Conservation (phyloP, 2,888 invertebrate genomes). For the Chaetogeoica ovagalla region DNA sequence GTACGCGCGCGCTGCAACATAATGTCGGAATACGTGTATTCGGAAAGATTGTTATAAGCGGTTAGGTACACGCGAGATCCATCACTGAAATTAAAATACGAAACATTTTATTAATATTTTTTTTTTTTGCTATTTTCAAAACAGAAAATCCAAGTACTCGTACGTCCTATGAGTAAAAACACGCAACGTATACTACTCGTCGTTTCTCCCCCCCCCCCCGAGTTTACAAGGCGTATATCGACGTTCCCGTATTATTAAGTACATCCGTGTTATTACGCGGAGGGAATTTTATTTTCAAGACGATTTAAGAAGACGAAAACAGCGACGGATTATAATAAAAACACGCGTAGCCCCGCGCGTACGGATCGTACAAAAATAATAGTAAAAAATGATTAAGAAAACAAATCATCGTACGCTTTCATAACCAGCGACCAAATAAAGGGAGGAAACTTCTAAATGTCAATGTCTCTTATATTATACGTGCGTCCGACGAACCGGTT, state of each 20-base stretch:
- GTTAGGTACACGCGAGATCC: not conserved
- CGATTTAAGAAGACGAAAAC: no score
- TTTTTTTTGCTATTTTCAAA: no score
- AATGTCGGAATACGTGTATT: not conserved
- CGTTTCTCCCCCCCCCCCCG: no score
- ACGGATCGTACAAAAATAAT: no score
- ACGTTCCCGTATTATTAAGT: no score
- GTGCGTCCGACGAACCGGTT: constrained; percentile 15
- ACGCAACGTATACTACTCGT: no score
- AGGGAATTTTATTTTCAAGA: no score
- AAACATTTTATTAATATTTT: no score
- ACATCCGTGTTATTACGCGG: no score
- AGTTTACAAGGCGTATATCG: no score
- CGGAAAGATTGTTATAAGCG: not conserved
- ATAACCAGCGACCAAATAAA: constrained; percentile 20
- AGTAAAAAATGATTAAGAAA: not conserved
- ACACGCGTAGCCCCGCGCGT: not conserved
- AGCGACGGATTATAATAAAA: not conserved
- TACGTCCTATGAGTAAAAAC: no score
- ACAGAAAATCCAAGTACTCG: no score
- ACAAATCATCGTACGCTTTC: constrained; percentile 18
- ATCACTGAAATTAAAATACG: not conserved
- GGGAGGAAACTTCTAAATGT: constrained; percentile 44
- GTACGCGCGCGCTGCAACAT: not conserved
- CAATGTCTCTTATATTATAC: constrained; percentile 24